phyloP scores from a whole-genome alignment of 2,113 vertebrate genomes.

The Dromiciops gliroides region DNA sequence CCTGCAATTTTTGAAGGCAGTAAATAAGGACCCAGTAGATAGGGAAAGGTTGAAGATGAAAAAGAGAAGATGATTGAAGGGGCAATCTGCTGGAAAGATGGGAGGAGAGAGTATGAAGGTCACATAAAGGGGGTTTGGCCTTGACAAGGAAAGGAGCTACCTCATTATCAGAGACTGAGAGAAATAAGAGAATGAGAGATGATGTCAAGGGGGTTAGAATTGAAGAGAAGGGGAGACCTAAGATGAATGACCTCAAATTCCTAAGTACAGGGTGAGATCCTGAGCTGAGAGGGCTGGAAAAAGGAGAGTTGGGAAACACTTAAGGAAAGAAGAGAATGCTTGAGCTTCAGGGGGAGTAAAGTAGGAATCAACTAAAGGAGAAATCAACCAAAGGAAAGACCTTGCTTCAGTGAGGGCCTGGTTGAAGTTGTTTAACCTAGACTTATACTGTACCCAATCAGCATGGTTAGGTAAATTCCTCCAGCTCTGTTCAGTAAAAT shows the following conservation, averaged over 20 bases:
- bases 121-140: neutral
- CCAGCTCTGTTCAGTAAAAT: neutral
- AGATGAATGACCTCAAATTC: neutral
- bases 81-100: neutral
- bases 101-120: neutral
- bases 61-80: neutral
- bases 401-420: neutral
- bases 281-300: neutral
- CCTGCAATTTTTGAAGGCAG: neutral
- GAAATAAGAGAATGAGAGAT: neutral
- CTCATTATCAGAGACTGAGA: neutral
- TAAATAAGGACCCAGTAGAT: neutral
- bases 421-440: neutral
- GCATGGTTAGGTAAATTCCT: neutral
- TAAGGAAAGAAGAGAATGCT: neutral
- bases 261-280: neutral
- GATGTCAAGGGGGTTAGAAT: neutral
- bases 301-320: neutral
- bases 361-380: neutral
- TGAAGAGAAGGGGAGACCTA: neutral
- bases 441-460: neutral
- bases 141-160: neutral
- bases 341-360: neutral
- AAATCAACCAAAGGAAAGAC: neutral
- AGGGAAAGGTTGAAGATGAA: neutral